Base-by-base conservation (phyloP, 2,888 invertebrate species). In the Meteorus colon region DNA sequence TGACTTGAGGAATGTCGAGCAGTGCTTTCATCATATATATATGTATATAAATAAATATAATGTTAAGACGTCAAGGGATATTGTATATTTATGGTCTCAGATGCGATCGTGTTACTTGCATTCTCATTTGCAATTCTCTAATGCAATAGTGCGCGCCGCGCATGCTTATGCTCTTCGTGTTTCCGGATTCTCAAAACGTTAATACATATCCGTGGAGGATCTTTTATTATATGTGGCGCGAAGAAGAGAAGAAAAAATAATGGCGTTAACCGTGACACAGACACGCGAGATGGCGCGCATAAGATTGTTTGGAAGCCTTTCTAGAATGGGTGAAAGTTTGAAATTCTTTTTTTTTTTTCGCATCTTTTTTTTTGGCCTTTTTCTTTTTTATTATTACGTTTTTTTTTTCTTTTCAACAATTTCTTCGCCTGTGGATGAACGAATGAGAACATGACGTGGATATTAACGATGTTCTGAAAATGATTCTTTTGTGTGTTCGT, bases 271-370 rank as follows among this genome's bases (percentile, higher is more conserved):
- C 67, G 45, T 75, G 66, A 75, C 70, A 72, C 71, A 48, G 72
- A 75, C 75, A 75, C 72, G 72, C 72, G 73, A 76, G 72, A 76
- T 76, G 68, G 37, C 59, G 68, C 29, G 8, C 55, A 65, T 5
- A 68, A 75, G 75, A 75, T 75, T 72, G 60, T 75, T 71, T 41
- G 31, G 14, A 65, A 41, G 59, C 66, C 65, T 71, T 65, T 71
- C 65, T 71, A 75, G 48, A 75, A 75, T 75, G 55, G 65, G 75
- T 68, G 75, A 75, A 75, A 75, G 75, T 75, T 65, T 34, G 12
- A 45, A 34, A 37, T 70, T 41, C 66, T 48, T 55, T 19, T 14
- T 29, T 14, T 29, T 45, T 63, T 68, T 69, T 74, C 41, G 48
- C 48, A 34, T 34, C 16, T 66, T 1, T 37, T 63, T 27, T 16